Evolutionary conservation across 2,888 invertebrate genomes (phyloP), one percentile per base, ranked within the genome.

Genomic region (Drosophila algonquin): DNA sequence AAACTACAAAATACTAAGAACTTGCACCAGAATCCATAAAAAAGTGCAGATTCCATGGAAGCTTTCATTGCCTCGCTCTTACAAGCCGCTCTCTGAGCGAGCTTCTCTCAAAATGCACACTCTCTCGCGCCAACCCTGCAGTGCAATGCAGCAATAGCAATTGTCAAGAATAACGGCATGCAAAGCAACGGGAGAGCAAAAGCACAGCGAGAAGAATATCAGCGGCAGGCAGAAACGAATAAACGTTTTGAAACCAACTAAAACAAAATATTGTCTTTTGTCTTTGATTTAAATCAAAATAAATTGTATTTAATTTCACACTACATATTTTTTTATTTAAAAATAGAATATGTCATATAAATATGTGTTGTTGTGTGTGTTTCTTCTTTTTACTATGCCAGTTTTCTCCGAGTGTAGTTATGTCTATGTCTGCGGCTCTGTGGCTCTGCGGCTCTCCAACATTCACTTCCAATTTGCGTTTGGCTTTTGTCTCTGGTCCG

Each of bases 401-500:
- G 0, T 40, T 40, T 40, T 40, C 40, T 40, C n/a, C 6, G 40
- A 40, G 40, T 40, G 40, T n/a, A n/a, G n/a, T 40, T 40, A 40
- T 40, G 40, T 40, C 40, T 40, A 40, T 40, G 40, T 2, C 14
- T 12, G 40, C 6, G 40, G n/a, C 40, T 40, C 40, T 40, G 18
- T 18, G 18, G 18, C 18, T 2, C 14, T 40, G 40, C 40, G 40
- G 40, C 40, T 40, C 40, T n/a, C 57, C 68, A 64, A 71, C 68
- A 73, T 74, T 74, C 69, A 74, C 74, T 74, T 69, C 63, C 68
- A 69, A 75, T 74, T 74, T 72, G 58, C 72, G 71, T 51, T 44
- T 56, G 30, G 32, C 58, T 21, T 57, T 56, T 40, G 40, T 14
- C 40, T 40, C 21, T 21, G 18, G 21, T 60, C 50, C 48, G 61